Percentiles rank a stretch among this genome's conserved stretches.
phyloP scores from a whole-genome alignment of 2,113 vertebrate genomes.

The Rhinoderma darwinii region DNA sequence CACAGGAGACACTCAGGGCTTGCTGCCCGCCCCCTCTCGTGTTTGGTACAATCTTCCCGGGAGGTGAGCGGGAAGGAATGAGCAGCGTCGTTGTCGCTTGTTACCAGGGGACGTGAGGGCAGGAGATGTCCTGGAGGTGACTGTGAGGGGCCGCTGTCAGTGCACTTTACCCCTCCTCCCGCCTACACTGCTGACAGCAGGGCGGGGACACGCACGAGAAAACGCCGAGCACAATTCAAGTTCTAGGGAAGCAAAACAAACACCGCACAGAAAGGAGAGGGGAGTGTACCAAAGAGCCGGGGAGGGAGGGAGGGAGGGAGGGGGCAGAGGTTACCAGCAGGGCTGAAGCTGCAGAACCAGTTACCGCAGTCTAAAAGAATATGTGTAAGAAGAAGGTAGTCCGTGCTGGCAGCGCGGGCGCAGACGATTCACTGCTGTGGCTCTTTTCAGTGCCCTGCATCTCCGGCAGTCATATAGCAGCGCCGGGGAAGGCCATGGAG shows the following conservation, averaged over 20 bases:
- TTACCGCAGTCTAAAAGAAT: background rate
- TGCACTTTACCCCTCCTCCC: constrained; percentile 10
- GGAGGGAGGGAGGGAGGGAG: background rate
- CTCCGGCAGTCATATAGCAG: too few relatives aligned
- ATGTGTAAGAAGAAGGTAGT: background rate
- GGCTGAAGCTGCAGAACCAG: background rate
- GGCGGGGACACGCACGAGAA: background rate
- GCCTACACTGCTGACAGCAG: constrained; percentile 7
- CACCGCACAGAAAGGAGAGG: background rate
- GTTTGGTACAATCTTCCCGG: background rate
- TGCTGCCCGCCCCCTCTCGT: background rate
- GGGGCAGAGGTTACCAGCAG: too few relatives aligned
- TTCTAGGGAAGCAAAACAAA: background rate
- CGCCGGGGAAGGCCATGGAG: too few relatives aligned
- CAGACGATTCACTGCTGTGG: too few relatives aligned
- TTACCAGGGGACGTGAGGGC: background rate
- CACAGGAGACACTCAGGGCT: background rate
- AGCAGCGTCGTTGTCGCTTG: background rate
- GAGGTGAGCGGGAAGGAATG: background rate
- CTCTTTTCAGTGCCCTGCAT: too few relatives aligned
- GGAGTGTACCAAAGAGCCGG: background rate
- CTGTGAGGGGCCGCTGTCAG: background rate
- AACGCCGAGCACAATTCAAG: background rate
- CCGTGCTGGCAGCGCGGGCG: too few relatives aligned
- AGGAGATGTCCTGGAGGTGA: background rate